Evolutionary conservation across 1,140 invertebrate species (phyloP).

Genomic region (Drosophila ananassae): DNA sequence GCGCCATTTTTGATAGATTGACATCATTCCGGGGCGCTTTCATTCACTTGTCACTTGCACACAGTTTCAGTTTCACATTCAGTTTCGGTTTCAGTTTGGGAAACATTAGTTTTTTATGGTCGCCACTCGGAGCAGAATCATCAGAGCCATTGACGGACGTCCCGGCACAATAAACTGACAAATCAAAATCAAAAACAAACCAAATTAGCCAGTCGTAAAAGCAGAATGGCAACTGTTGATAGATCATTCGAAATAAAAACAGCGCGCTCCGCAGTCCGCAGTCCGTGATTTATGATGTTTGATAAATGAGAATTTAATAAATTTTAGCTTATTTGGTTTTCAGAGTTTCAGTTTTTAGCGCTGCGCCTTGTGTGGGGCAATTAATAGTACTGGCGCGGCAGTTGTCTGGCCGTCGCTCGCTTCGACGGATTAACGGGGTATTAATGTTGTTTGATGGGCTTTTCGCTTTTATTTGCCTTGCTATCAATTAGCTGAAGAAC

Average conservation of each 20-base stretch:
- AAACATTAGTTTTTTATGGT: slow-evolving; percentile 75
- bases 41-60: slow-evolving; percentile 73
- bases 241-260: slow-evolving; percentile 65
- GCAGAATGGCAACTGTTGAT: slow-evolving; percentile 76
- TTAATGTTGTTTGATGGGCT: slow-evolving; percentile 51
- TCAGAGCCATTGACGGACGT: slow-evolving; percentile 32
- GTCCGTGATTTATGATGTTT: slow-evolving; percentile 76
- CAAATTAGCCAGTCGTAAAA: slow-evolving; percentile 80
- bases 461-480: slow-evolving; percentile 33
- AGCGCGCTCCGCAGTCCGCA: not conserved
- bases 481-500: slow-evolving; percentile 36
- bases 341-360: slow-evolving; percentile 28
- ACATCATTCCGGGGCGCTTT: slow-evolving; percentile 46
- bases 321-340: slow-evolving; percentile 67
- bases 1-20: slow-evolving; percentile 66
- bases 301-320: slow-evolving; percentile 82
- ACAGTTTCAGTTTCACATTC: slow-evolving; percentile 20
- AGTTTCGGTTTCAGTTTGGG: slow-evolving; percentile 17
- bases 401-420: slow-evolving; percentile 56
- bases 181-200: slow-evolving; percentile 73
- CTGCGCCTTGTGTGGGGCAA: slow-evolving; percentile 35
- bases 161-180: slow-evolving; percentile 59
- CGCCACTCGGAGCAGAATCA: slow-evolving; percentile 14
- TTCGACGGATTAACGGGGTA: slow-evolving; percentile 64
- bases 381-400: slow-evolving; percentile 41